Evolutionary conservation across 2,797 vertebrate genomes (phyloP).

Genomic region (Aselliscus stoliczkanus): DNA sequence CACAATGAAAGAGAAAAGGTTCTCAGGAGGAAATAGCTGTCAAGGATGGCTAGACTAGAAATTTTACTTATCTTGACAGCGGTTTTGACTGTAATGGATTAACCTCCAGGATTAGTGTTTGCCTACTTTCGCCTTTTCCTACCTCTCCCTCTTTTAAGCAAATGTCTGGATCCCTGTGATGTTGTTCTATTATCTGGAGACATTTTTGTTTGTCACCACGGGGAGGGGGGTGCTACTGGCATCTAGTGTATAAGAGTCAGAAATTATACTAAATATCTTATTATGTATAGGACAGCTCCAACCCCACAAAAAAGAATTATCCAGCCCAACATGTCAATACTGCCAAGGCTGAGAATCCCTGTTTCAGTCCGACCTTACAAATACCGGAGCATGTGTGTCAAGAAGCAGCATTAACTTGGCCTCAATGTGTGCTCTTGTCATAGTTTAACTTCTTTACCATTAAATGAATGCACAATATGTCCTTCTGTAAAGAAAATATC

Average conservation of each 20-base stretch:
- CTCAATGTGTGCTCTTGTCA: not conserved
- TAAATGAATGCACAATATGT: not conserved
- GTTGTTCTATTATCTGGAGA: constrained; percentile 48
- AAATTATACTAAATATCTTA: not conserved
- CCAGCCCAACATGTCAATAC: not conserved
- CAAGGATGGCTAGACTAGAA: constrained; percentile 73
- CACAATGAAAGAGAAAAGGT: constrained; percentile 63
- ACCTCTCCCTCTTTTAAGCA: constrained; percentile 27
- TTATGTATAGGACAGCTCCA: accelerated
- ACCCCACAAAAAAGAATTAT: not conserved
- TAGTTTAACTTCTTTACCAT: not conserved
- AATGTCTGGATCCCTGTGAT: constrained; percentile 31
- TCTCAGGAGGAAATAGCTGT: constrained; percentile 68
- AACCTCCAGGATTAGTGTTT: constrained; percentile 60
- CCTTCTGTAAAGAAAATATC: not conserved
- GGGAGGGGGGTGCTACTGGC: not conserved
- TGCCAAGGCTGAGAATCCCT: not conserved
- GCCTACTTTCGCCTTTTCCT: constrained; percentile 41
- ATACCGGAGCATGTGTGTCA: not conserved
- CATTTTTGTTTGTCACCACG: constrained; percentile 18
- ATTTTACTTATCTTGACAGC: constrained; percentile 71
- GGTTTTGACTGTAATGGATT: constrained; percentile 69
- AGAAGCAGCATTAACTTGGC: not conserved
- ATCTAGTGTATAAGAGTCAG: not conserved
- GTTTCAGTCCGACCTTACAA: not conserved